Evolutionary conservation across 2,888 invertebrate genomes (phyloP), one percentile per base, ranked within the genome.

Genomic region (Gryllus longicercus): DNA sequence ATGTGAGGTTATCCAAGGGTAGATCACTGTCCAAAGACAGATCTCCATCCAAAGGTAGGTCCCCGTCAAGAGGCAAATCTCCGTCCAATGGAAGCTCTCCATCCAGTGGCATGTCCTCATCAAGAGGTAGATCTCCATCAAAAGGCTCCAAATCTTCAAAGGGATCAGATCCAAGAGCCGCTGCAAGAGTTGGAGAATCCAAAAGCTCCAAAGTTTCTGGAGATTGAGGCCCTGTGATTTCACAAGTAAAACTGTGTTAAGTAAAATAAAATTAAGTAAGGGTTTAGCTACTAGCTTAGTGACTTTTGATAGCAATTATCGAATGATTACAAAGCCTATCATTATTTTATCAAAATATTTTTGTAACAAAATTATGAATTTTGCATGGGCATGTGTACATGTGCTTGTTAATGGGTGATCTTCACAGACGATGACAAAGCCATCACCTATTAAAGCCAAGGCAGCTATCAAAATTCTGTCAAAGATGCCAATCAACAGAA

Each of bases 171-270:
- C 80, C 78, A 50, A 82, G 82, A 11, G 82, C 78, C n/a, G 78
- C 80, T 50, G 81, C 80, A 18, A 81, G 51, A 18, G 81, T 79
- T 2, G 82, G 81, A 75, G 85, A 85, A 78, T 88, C 87, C 49
- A 87, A 81, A 81, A 86, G 84, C 75, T 86, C 85, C 78, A 86
- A 82, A 12, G 86, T 85, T 82, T 88, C 87, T 16, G 87, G 86
- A 5, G 87, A 87, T 16, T 87, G 86, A 38, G 87, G 87, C 8
- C 85, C 87, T 80, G 81, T 25, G 77, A 80, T 16, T 38, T 38
- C 23, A n/a, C 79, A 75, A 38, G 38, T 38, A 38, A 38, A 38
- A 38, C 8, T 38, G 5, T 38, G 38, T 38, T 38, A 38, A 38
- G 5, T 5, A 38, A 8, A 38, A 8, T 21, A 21, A 21, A 21